A percentile compares a stretch with the other conserved stretches of the same genome.
These are phyloP conservation scores for Catharus fuscescens DNA, from an alignment of 2,113 vertebrate species.

Conservation along the genomic window DNA sequence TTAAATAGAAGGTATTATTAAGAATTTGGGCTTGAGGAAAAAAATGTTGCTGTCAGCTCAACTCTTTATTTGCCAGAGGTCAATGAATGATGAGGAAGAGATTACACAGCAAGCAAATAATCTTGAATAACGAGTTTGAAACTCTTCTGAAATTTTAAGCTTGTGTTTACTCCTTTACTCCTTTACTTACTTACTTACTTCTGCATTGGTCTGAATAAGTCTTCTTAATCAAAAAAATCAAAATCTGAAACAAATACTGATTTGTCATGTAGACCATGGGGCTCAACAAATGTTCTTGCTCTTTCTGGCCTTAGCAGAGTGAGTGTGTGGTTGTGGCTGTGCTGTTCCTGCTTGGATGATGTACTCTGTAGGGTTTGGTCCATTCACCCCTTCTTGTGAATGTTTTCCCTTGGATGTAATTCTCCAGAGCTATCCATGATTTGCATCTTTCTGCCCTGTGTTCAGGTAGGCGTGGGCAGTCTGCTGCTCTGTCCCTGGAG, in stretches of 20 bases:
- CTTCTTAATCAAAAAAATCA: background rate
- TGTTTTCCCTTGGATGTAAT: background rate
- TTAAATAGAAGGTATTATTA: background rate
- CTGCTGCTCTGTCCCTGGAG: background rate
- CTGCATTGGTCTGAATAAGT: background rate
- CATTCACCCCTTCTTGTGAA: background rate
- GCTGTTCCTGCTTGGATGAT: background rate
- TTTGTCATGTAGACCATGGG: background rate
- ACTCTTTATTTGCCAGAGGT: slow-evolving; percentile 1
- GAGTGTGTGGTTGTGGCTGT: background rate
- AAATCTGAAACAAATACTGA: background rate
- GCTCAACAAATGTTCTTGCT: background rate
- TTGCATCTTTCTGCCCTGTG: background rate
- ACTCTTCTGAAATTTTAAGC: background rate
- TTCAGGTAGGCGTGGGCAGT: background rate
- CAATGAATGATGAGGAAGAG: slow-evolving; percentile 10
- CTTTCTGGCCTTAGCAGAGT: background rate
- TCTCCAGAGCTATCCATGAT: background rate
- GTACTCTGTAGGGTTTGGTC: background rate
- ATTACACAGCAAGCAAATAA: background rate
- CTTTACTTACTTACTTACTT: background rate
- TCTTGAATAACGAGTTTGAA: background rate
- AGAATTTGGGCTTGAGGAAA: background rate
- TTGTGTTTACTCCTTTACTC: background rate
- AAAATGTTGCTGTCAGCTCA: background rate